Evolutionary conservation across 2,797 vertebrate genomes (phyloP).

Genomic region (Enteromius anoplus): DNA sequence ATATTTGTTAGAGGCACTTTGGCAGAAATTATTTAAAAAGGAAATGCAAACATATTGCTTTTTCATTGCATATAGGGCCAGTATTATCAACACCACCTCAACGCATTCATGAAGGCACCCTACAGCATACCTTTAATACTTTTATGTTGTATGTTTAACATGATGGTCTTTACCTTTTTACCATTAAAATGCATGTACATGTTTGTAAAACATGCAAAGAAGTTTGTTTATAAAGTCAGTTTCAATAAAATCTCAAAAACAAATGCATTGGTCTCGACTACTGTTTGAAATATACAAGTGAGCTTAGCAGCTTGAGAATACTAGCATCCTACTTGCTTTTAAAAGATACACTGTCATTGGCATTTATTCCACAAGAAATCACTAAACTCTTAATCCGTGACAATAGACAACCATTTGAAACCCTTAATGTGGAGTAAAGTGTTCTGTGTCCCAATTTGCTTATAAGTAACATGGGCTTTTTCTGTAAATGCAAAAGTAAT

Average conservation of each 20-base stretch:
- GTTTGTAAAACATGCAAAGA: not conserved
- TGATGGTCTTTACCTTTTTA: not conserved
- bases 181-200: not conserved
- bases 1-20: not conserved
- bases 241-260: conserved; percentile 25
- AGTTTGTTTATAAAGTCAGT: not conserved
- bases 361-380: not conserved
- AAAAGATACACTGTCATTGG: not conserved
- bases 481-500: not conserved
- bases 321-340: not conserved
- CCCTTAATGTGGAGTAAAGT: not conserved
- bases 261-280: not conserved
- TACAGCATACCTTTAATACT: not conserved
- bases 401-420: not conserved
- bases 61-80: not conserved
- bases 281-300: not conserved
- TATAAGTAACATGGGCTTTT: not conserved
- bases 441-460: not conserved
- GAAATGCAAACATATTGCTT: not conserved
- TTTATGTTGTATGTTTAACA: too few species aligned
- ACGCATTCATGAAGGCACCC: conserved; percentile 7
- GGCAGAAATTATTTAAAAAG: not conserved
- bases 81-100: not conserved
- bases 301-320: not conserved
- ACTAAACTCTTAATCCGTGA: not conserved